These are phyloP conservation scores for Oryctolagus cuniculus DNA, from an alignment of 2,113 vertebrate genomes.

Conservation along the genomic window mOryCun1.1 NC_091453.1:74573501-74574000, in stretches of 20 bases:
- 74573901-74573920: constrained; percentile 19
- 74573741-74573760: constrained; percentile 98
- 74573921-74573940: not conserved
- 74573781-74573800: constrained; percentile 96
- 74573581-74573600: constrained; percentile 12
- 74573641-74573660: constrained; percentile 16
- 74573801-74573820: constrained; percentile 94
- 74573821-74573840: constrained; percentile 45
- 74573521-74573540: constrained; percentile 11
- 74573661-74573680: not conserved
- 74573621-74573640: not conserved
- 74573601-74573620: constrained; percentile 17
- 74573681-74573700: constrained; percentile 23
- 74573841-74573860: not conserved
- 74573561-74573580: constrained; percentile 49
- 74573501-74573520: constrained; percentile 65
- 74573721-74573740: constrained; percentile 98
- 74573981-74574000: not conserved
- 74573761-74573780: constrained; percentile 99
- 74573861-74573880: not conserved
- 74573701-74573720: constrained; percentile 89
- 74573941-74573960: not conserved
- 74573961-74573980: not conserved
- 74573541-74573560: constrained; percentile 31
- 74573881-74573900: not conserved